Base-by-base conservation (phyloP, 2,113 vertebrate genomes). In the Peromyscus polionotus region DNA sequence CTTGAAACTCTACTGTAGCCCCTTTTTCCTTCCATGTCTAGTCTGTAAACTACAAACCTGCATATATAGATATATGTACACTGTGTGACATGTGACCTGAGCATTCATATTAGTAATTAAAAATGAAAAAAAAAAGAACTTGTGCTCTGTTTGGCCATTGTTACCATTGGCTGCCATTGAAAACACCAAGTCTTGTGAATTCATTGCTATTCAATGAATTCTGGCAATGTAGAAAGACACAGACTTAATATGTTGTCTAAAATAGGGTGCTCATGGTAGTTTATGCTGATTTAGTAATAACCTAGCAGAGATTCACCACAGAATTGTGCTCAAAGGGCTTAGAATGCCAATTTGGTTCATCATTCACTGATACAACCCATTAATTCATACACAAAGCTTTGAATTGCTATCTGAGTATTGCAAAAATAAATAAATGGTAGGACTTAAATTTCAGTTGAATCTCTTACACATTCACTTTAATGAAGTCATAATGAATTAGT, bases 401-500 rank as follows among this genome's bases (percentile, higher is more conserved):
- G 59, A 65, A 67, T 65, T 16, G 45, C 3, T 28, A 86, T 67
- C 13, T 24, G 61, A 92, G 33, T 73, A 65, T 51, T 73, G 4
- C 1, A 24, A 77, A 72, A 93, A 48, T 10, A 4, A 39, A 88
- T 11, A 68, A 92, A 89, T 92, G 68, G 51, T 13, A 73, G 63
- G 36, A 39, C 54, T 26, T 84, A 9, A 42, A 45, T 91, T 80
- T 48, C 42, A 93, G 39, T 28, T 59, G 61, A 96, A 77, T 12
- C 26, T 76, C 42, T 94, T 39, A 91, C 39, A 45, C 19, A 79
- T 22, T 95, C 59, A 80, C 80, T 81, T 95, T 48, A 95, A 70
- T 79, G 48, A 84, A 36, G 81, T 93, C 57, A 73, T 17, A 73
- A 12, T 67, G 13, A 5, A 75, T 39, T 57, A 33, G 61, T 45